phyloP scores from a whole-genome alignment of 2,797 vertebrate genomes.

The Pristis pectinata region DNA sequence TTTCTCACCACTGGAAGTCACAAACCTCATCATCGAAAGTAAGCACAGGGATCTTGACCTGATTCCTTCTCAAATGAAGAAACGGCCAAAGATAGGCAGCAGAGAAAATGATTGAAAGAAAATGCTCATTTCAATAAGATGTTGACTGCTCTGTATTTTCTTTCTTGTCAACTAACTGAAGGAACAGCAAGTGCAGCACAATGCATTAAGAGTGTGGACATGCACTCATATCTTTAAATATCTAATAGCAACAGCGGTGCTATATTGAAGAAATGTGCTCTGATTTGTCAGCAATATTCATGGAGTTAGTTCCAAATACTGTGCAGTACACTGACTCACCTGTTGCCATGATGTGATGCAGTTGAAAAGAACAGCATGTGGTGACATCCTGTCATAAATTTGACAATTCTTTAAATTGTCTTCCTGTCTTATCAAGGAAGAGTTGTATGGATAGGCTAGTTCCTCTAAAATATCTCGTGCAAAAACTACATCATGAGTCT shows the following conservation, averaged over 20 bases:
- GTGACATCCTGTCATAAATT: neutral
- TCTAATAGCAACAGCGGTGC: neutral
- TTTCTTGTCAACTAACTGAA: neutral
- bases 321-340: neutral
- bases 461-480: neutral
- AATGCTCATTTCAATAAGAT: neutral
- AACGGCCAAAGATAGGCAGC: neutral
- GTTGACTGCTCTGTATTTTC: neutral
- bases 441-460: neutral
- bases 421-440: neutral
- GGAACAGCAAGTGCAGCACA: neutral
- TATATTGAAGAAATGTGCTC: neutral
- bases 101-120: neutral
- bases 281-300: conserved; percentile 7
- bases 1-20: too few species aligned
- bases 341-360: neutral
- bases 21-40: too few species aligned
- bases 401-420: neutral
- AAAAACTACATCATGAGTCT: too few species aligned
- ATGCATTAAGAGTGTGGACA: neutral
- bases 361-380: neutral
- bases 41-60: too few species aligned
- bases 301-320: neutral
- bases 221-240: neutral
- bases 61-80: neutral